phyloP scores from a whole-genome alignment of 2,797 vertebrate species.

The Peromyscus eremicus region DNA sequence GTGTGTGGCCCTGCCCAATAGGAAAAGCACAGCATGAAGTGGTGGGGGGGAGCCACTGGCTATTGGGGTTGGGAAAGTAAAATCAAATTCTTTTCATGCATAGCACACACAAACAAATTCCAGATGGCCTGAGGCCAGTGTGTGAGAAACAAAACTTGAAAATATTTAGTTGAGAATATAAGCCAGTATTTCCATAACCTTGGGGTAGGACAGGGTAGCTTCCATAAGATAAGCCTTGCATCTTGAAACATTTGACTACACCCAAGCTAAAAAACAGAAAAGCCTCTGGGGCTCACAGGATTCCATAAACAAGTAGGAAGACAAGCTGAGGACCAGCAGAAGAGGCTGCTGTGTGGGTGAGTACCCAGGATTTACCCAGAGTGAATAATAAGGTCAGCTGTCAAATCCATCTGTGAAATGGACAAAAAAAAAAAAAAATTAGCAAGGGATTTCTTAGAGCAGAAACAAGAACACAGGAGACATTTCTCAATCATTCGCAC shows the following conservation, averaged over 20 bases:
- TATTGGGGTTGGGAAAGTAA: neutral
- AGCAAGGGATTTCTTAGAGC: neutral
- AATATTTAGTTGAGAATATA: slow-evolving; percentile 50
- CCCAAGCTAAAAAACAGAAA: neutral
- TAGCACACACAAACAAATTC: slow-evolving; percentile 9
- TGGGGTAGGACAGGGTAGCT: slow-evolving; percentile 5
- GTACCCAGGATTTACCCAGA: neutral
- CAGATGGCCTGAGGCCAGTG: neutral
- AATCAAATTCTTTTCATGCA: neutral
- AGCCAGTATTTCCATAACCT: slow-evolving; percentile 35
- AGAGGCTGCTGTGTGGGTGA: neutral
- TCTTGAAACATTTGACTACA: neutral
- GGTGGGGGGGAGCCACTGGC: neutral
- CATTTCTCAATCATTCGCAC: neutral
- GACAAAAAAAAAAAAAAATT: too few relatives aligned
- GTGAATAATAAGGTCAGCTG: neutral
- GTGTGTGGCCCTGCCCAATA: rapidly evolving
- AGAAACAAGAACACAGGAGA: neutral
- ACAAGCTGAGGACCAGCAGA: too few relatives aligned
- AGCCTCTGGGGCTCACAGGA: neutral
- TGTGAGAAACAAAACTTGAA: slow-evolving; percentile 37
- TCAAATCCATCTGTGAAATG: neutral
- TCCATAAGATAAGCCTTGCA: slow-evolving; percentile 8
- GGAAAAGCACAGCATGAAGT: neutral
- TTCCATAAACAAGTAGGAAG: neutral